These are phyloP conservation scores for Nesidiocoris tenuis DNA, from an alignment of 2,888 invertebrate species.

Conservation along the genomic window DNA sequence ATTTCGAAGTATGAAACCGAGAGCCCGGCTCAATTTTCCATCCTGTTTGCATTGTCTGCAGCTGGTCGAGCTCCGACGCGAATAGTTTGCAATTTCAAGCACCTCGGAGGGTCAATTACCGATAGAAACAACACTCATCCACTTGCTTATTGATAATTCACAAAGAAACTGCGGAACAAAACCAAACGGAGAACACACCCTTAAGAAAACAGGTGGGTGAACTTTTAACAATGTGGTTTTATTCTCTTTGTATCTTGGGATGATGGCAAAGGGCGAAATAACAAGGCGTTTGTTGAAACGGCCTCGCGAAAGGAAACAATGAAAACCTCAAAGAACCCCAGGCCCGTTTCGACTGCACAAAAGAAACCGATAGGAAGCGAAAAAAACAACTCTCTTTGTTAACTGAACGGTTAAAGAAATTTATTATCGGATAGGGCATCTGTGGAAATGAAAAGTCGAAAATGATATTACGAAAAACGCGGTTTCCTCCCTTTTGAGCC, in stretches of 20 bases:
- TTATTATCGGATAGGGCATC: neutral
- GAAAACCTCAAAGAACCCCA: conserved; percentile 14
- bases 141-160: neutral
- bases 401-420: neutral
- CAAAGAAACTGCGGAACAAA: neutral
- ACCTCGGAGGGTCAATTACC: no score
- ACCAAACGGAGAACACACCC: neutral
- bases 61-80: no score
- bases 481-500: neutral
- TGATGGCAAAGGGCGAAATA: neutral
- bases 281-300: conserved; percentile 2
- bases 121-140: no score
- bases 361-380: neutral
- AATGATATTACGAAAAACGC: neutral
- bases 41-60: no score
- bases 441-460: neutral
- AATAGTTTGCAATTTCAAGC: no score
- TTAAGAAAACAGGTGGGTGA: neutral
- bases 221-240: neutral
- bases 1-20: no score
- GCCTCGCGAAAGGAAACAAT: conserved; percentile 8
- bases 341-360: neutral
- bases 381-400: neutral
- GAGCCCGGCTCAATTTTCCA: no score
- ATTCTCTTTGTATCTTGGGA: neutral